These are phyloP conservation scores for Molothrus aeneus DNA, from an alignment of 2,797 vertebrate genomes.

Conservation along the genomic window DNA sequence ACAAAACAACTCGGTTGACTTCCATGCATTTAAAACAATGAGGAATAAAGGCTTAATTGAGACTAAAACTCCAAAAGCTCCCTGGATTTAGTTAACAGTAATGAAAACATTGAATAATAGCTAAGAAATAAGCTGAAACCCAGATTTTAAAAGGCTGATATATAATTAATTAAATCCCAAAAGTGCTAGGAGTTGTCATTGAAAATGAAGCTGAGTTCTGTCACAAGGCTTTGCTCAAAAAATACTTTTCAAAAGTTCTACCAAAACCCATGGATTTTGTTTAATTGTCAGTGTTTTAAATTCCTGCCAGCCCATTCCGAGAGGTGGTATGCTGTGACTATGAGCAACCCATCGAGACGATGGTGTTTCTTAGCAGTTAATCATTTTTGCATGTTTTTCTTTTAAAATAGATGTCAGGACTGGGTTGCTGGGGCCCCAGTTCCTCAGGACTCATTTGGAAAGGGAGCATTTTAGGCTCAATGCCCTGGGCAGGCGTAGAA, in stretches of 20 bases:
- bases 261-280: not conserved
- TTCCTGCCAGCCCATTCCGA: not conserved
- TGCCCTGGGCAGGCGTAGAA: not conserved
- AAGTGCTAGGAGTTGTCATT: not conserved
- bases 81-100: not conserved
- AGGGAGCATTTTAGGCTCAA: not conserved
- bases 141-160: not conserved
- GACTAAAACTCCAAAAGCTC: not conserved
- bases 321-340: accelerated
- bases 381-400: not conserved
- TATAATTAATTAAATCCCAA: not conserved
- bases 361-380: not conserved
- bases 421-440: not conserved
- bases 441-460: not conserved
- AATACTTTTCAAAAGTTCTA: not conserved
- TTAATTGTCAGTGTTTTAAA: not conserved
- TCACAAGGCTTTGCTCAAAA: not conserved
- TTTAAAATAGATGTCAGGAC: not conserved
- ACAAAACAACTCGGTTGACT: not conserved
- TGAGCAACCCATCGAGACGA: accelerated
- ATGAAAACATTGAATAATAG: constrained; percentile 42
- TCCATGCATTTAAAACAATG: constrained; percentile 51
- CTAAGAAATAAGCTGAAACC: not conserved
- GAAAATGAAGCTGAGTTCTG: not conserved
- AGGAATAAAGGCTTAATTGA: constrained; percentile 26